These are phyloP conservation scores for Perca flavescens DNA, from an alignment of 2,113 vertebrate genomes.

Conservation along the genomic window DNA sequence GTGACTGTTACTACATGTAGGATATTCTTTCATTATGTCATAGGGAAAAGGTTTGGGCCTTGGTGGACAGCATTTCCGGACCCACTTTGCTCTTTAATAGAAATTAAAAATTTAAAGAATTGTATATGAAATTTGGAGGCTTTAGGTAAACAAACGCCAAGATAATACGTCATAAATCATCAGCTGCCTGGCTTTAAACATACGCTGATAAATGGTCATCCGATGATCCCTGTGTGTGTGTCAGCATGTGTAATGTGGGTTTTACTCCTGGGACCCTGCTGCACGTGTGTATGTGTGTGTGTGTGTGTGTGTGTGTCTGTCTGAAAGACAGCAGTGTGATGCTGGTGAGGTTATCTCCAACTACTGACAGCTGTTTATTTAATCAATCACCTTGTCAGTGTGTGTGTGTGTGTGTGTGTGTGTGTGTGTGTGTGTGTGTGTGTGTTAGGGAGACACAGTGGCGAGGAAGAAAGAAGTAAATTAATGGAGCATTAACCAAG, in stretches of 20 bases:
- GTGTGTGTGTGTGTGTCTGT: constrained; percentile 45
- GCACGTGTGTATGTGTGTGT: constrained; percentile 40
- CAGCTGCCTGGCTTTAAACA: constrained; percentile 45
- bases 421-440: constrained; percentile 83
- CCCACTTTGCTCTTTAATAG: neutral
- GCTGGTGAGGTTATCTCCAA: constrained; percentile 80
- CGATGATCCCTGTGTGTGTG: constrained; percentile 58
- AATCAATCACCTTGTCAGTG: constrained; percentile 96
- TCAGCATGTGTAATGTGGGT: constrained; percentile 59
- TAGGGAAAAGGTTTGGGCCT: neutral
- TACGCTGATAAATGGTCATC: constrained; percentile 60
- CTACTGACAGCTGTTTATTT: constrained; percentile 93
- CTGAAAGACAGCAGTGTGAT: constrained; percentile 68
- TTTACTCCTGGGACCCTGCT: constrained; percentile 68
- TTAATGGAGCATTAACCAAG: constrained; percentile 99
- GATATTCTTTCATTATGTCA: constrained; percentile 2
- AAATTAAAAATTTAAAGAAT: neutral
- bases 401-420: constrained; percentile 82
- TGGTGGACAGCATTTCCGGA: neutral
- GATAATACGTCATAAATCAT: constrained; percentile 60
- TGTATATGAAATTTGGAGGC: neutral
- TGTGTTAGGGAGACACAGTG: constrained; percentile 15
- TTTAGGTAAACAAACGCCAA: constrained; percentile 21
- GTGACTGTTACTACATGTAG: neutral
- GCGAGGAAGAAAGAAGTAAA: constrained; percentile 95